These are phyloP conservation scores for Drosophila bifasciata DNA, from an alignment of 1,140 invertebrate genomes.

Conservation along the genomic window DNA sequence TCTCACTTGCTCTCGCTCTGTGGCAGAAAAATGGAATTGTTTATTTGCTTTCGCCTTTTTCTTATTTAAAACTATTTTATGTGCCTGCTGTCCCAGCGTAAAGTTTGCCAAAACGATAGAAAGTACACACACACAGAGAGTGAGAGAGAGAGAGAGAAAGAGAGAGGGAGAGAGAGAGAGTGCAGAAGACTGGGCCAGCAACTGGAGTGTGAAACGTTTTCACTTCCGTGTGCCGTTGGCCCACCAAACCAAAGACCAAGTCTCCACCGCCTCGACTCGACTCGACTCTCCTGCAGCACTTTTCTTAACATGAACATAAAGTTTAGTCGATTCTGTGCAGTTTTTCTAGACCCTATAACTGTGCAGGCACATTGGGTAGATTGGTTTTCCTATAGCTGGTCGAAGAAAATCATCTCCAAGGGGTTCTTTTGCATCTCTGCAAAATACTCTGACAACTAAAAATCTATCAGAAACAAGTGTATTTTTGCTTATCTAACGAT, in stretches of 20 bases:
- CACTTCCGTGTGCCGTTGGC: slow-evolving; percentile 68
- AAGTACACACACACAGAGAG: slow-evolving; percentile 28
- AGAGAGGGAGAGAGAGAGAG: neutral
- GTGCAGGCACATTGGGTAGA: too few relatives aligned
- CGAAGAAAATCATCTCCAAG: too few relatives aligned
- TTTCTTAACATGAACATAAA: slow-evolving; percentile 77
- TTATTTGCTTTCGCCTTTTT: slow-evolving; percentile 80
- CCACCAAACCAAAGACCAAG: slow-evolving; percentile 17
- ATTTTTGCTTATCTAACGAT: too few relatives aligned
- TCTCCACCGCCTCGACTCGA: slow-evolving; percentile 5
- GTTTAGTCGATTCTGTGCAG: slow-evolving; percentile 70
- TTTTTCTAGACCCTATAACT: too few relatives aligned
- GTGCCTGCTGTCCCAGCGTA: slow-evolving; percentile 74
- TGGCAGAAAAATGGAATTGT: slow-evolving; percentile 77
- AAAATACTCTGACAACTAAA: too few relatives aligned
- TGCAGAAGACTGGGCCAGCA: slow-evolving; percentile 37
- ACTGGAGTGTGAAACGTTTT: slow-evolving; percentile 82
- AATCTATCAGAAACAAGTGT: too few relatives aligned
- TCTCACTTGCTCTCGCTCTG: neutral
- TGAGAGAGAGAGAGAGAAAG: slow-evolving; percentile 6
- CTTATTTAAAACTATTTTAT: slow-evolving; percentile 83
- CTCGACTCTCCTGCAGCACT: slow-evolving; percentile 56
- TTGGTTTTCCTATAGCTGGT: too few relatives aligned
- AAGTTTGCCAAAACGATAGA: slow-evolving; percentile 70
- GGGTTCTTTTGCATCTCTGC: too few relatives aligned